Evolutionary conservation across 1,140 invertebrate genomes (phyloP).

Genomic region (Philaenus spumarius): DNA sequence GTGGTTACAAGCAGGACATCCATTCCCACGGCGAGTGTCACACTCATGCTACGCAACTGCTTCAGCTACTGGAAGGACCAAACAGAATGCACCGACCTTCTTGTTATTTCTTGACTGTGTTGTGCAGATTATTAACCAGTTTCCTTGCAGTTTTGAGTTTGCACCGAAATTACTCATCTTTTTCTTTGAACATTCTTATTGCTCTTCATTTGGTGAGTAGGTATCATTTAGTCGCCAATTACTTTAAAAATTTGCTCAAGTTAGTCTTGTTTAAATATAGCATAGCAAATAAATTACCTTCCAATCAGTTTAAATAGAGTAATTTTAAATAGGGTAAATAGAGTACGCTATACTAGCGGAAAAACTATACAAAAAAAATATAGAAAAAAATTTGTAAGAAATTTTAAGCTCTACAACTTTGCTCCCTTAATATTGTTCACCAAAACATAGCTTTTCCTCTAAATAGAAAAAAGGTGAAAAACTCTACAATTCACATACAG

Average conservation of each 20-base stretch:
- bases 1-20: constrained; percentile 95
- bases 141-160: constrained; percentile 97
- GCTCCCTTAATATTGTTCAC: too few relatives aligned
- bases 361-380: too few relatives aligned
- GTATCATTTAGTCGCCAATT: background rate
- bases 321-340: too few relatives aligned
- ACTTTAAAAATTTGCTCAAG: background rate
- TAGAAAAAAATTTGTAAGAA: too few relatives aligned
- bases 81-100: constrained; percentile 72
- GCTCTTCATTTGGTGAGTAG: constrained; percentile 81
- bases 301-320: too few relatives aligned
- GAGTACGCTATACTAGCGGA: too few relatives aligned
- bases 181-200: constrained; percentile 90
- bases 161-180: constrained; percentile 81
- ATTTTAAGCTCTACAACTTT: too few relatives aligned
- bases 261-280: background rate
- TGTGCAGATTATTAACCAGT: constrained; percentile 91
- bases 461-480: too few relatives aligned
- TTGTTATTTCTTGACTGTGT: constrained; percentile 94
- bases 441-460: too few relatives aligned
- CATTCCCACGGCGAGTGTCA: constrained; percentile 78
- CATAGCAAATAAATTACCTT: too few relatives aligned
- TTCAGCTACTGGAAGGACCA: constrained; percentile 36
- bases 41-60: constrained; percentile 63
- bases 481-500: too few relatives aligned